Conservation (phyloP, 2,113 vertebrate genomes). For the Podarcis muralis region DNA sequence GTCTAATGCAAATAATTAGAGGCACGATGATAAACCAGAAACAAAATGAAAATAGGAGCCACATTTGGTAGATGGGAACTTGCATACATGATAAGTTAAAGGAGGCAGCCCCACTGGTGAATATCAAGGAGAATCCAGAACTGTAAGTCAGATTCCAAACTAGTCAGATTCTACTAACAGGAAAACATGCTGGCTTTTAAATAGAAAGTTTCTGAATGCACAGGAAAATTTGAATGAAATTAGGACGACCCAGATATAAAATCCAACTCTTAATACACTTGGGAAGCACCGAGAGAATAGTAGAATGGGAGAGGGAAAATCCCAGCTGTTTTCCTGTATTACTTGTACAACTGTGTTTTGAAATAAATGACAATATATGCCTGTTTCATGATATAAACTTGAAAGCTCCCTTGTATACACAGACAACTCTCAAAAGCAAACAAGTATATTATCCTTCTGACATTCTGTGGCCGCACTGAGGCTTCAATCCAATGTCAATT, state of each 20-base stretch:
- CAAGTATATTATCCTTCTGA: not conserved
- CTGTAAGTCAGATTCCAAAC: not conserved
- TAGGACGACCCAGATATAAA: not conserved
- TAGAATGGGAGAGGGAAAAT: not conserved
- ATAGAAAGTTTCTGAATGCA: not conserved
- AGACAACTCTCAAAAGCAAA: not conserved
- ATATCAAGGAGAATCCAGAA: constrained; percentile 35
- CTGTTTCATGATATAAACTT: not conserved
- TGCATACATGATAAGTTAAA: not conserved
- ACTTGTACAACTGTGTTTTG: not conserved
- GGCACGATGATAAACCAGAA: not conserved
- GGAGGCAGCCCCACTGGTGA: not conserved
- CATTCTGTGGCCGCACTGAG: not conserved
- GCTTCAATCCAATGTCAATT: not conserved
- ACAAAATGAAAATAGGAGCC: not conserved
- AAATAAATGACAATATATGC: not conserved
- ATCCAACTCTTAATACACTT: not conserved
- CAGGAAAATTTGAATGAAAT: not conserved
- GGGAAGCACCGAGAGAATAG: not conserved
- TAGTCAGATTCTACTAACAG: constrained; percentile 15
- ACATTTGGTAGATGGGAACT: not conserved
- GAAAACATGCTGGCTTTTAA: not conserved
- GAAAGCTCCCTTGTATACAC: not conserved
- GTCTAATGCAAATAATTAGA: not conserved
- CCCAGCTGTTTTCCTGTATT: not conserved